Evolutionary conservation across 2,797 vertebrate genomes (phyloP).

Genomic region (Taenioides sp.): DNA sequence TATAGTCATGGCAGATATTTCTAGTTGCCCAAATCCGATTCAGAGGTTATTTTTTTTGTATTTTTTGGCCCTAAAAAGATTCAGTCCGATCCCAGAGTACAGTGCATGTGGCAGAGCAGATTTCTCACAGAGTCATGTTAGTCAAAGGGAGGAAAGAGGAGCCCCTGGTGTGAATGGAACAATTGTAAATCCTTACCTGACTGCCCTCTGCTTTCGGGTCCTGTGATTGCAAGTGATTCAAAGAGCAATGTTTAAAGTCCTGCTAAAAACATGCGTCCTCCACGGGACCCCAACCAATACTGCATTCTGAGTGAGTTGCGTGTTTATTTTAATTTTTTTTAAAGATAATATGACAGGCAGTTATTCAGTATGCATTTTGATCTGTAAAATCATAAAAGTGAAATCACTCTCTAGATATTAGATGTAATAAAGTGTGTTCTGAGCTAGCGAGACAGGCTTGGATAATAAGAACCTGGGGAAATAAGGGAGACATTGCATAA

Average conservation of each 20-base stretch:
- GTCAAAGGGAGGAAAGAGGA: constrained; percentile 48
- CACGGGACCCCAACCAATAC: constrained; percentile 31
- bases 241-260: constrained; percentile 78
- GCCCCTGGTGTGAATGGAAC: constrained; percentile 48
- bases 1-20: neutral
- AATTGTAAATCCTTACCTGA: constrained; percentile 77
- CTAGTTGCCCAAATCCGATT: neutral
- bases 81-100: constrained; percentile 48
- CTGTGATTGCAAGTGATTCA: constrained; percentile 84
- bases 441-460: neutral
- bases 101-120: constrained; percentile 52
- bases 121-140: constrained; percentile 76
- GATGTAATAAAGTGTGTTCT: constrained; percentile 12
- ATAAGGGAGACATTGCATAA: constrained; percentile 25
- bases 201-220: constrained; percentile 81
- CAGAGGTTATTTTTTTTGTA: neutral
- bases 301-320: neutral
- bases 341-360: neutral
- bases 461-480: constrained; percentile 27
- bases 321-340: too few relatives aligned
- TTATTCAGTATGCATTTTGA: neutral
- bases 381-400: neutral
- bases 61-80: constrained; percentile 29
- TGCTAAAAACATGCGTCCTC: constrained; percentile 36
- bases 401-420: constrained; percentile 8